Evolutionary conservation across 2,797 vertebrate species (phyloP).

Genomic region (Mormyrus hasselquistii): DNA sequence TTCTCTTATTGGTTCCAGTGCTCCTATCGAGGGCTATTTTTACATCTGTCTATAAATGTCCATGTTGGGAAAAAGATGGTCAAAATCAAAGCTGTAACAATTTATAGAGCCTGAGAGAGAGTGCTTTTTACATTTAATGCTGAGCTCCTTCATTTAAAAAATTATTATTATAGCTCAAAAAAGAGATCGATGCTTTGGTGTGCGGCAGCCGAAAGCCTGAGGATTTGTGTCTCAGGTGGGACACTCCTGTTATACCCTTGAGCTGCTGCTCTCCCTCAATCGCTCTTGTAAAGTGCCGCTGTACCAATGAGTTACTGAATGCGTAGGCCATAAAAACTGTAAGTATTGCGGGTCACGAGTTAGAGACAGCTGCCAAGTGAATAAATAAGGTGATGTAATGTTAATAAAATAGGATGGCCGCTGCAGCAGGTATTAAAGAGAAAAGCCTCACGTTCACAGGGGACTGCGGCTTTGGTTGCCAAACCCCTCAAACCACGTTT

Average conservation of each 20-base stretch:
- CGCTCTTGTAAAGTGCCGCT: conserved; percentile 11
- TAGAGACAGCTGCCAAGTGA: conserved; percentile 11
- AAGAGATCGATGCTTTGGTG: neutral
- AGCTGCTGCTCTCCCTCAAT: neutral
- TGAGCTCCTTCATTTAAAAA: neutral
- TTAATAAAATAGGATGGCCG: conserved; percentile 4
- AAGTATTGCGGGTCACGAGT: neutral
- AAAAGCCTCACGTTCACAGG: neutral
- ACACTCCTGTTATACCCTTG: conserved; percentile 15
- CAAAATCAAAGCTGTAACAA: conserved; percentile 4
- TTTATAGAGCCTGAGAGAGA: neutral
- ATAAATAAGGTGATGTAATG: conserved; percentile 20
- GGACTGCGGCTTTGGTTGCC: neutral
- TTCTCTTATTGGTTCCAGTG: neutral
- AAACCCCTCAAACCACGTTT: conserved; percentile 7
- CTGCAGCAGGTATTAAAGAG: neutral
- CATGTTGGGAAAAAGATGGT: neutral
- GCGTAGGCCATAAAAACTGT: neutral
- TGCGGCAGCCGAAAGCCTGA: neutral
- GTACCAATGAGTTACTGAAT: conserved; percentile 17
- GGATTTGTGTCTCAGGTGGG: conserved; percentile 13
- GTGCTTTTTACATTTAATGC: neutral
- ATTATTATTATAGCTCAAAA: conserved; percentile 14
- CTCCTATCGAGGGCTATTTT: conserved; percentile 2
- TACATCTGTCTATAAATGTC: neutral